Base-by-base conservation (phyloP, 2,113 vertebrate genomes). In the Triplophysa dalaica region DNA sequence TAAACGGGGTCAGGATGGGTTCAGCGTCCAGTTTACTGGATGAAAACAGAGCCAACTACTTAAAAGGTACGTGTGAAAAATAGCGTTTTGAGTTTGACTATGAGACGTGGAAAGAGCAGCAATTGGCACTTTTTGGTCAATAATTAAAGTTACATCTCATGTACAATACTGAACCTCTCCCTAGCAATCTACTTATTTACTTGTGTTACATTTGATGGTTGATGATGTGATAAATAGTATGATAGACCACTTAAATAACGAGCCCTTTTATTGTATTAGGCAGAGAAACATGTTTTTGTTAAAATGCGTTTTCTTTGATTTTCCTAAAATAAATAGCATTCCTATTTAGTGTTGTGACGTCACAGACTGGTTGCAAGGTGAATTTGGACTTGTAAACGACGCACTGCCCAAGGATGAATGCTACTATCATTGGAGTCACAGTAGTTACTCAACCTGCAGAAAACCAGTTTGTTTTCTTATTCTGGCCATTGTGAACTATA, bases 1-100 rank as follows among this genome's bases (percentile, higher is more conserved):
- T 48, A 77, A 8, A 76, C 76, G n/a, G 60, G 76, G 33, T 52
- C 79, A 88, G 70, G 81, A 98, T 98, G 96, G 96, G 96, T 38
- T 79, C 89, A 83, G 93, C 95, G 1, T 85, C 95, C 89, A 94
- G 93, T 67, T 87, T 89, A 79, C 89, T 98, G 92, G 96, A 97
- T 89, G 95, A 96, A 72, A 87, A 87, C 90, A 94, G 89, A 83
- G 92, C 92, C 89, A 82, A 85, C 89, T 94, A 92, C 87, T 94
- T 98, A 86, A 93, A 89, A 96, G 95, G 96, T 96, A 91, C 82
- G 70, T 29, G 33, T 38, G 33, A 38, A 13, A 8, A 19, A 13
- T 0, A 11, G 6, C 6, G 6, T 38, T 38, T 38, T 38, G 7
- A 38, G 33, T 7, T 38, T 38, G 33, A 38, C 33, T 6, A 38